Evolutionary conservation across 1,140 invertebrate species (phyloP), one percentile per base, ranked within the genome.

Genomic region (Paraescarpia echinospica): DNA sequence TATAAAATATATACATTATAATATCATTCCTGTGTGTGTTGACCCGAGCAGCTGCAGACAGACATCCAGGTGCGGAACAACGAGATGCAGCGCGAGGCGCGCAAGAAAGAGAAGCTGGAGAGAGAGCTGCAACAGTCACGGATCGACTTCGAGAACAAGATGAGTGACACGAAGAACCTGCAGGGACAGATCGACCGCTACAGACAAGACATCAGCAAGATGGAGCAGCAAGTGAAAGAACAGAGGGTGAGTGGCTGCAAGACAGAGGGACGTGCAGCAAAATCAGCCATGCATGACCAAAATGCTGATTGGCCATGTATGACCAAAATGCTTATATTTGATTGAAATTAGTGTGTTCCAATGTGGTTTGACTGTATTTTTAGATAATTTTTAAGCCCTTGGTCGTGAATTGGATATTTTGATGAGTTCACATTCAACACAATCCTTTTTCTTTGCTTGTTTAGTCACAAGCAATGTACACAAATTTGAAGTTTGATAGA

Each of bases 41-140:
- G 1, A 89, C 48, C 33, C 12, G n/a, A 91, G 33, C 51, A 93
- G 93, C 92, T 93, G 27, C 91, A 93, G 88, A 95, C 95, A 94
- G 95, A 96, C 51, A 96, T 96, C 88, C 95, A 96, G 92, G 94
- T 96, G 89, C 93, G 94, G n/a, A 95, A 95, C 93, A 96, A 96
- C 93, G 96, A 96, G 93, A 95, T 95, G 27, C 95, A 96, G 92
- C 93, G 95, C 34, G 96, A 96, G 93, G 93, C 94, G 9, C 93
- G 96, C 6, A 96, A 96, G 93, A 95, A 95, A 91, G 96, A 96
- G 92, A 96, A 96, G 93, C 94, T 96, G 93, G 96, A 96, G 92
- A 92, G 95, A 33, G 96, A 96, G 93, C 93, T 96, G 93, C 96
- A 96, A 92, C 95, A 95, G 51, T 93, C 95, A 2, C 95, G 95